Evolutionary conservation across 2,888 invertebrate genomes (phyloP), one percentile per base, ranked within the genome.

Genomic region (Lasioglossum malachurum): DNA sequence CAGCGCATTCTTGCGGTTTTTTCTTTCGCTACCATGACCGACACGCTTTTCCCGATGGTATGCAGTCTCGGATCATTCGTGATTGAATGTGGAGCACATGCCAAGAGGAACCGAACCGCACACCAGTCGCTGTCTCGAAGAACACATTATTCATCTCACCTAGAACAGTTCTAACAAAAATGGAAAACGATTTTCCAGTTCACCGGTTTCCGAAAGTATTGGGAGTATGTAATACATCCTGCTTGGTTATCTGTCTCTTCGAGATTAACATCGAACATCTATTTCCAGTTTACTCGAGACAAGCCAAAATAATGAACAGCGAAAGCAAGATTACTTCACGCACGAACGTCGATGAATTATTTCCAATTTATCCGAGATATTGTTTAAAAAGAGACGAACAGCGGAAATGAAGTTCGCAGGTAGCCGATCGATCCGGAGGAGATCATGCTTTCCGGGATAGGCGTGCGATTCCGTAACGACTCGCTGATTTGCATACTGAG

Each of bases 21-120:
- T 81, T 81, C 53, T 69, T 81, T 81, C 57, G n/a, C 49, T n/a
- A 72, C 41, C 72, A 27, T 46, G 78, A 19, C 72, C 78, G 78
- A 64, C 46, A 78, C 72, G 78, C 78, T 78, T 72, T 78, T 38
- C 4, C 72, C 41, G n/a, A 12, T 27, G 23, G 27, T 53, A 4
- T 76, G 4, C 49, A 8, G 16, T 57, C 76, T 69, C 53, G 12
- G 19, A 67, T 67, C 19, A 67, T 67, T 19, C 35, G 35, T 23
- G 35, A 23, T 35, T 23, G 67, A 35, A 67, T 67, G 35, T 67
- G 19, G 67, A 35, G 19, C 35, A 23, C 60, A 27, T n/a, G 53
- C n/a, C 23, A 53, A 53, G 23, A 27, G 16, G 60, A 16, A 16
- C 27, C 60, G 27, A 27, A 14, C 4, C n/a, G 1, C 7, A 2